A percentile compares a stretch with the other conserved stretches of the same genome.
phyloP scores from a whole-genome alignment of 2,888 invertebrate species.

The Hipparchia semele region DNA sequence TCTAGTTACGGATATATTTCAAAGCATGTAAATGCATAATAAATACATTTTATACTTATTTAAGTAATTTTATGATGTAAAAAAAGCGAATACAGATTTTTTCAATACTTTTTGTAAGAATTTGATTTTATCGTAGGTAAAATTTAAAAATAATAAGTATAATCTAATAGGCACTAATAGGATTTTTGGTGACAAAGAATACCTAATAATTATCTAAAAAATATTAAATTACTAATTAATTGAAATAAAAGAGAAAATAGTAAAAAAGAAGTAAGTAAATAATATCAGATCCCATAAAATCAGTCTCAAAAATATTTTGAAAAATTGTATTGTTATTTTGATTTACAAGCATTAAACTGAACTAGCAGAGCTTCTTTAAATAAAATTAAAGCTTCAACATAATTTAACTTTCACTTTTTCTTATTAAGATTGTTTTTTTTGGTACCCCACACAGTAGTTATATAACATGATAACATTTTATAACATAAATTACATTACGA shows the following conservation, averaged over 20 bases:
- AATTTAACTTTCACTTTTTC: too few relatives aligned
- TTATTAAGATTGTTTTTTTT: too few relatives aligned
- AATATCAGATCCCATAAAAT: conserved; percentile 20
- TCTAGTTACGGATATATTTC: conserved; percentile 29
- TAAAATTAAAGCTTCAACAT: background rate
- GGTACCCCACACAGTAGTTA: too few relatives aligned
- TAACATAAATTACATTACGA: too few relatives aligned
- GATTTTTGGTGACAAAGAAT: conserved; percentile 9
- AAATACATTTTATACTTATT: conserved; percentile 32
- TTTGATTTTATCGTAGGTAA: background rate
- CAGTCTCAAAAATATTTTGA: conserved; percentile 19
- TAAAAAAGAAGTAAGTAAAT: background rate
- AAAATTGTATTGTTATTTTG: background rate
- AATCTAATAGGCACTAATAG: background rate
- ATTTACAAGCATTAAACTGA: background rate
- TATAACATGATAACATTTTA: too few relatives aligned
- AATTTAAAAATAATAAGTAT: conserved; percentile 3
- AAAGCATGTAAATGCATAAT: conserved; percentile 36
- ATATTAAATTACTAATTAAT: background rate
- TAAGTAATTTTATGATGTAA: conserved; percentile 8
- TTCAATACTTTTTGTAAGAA: conserved; percentile 18
- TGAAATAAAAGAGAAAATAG: conserved; percentile 4
- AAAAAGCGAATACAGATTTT: conserved; percentile 21
- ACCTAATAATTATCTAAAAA: background rate
- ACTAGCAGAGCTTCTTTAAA: background rate